A percentile compares a stretch with the other conserved stretches of the same genome.
Conservation (phyloP, 2,888 invertebrate genomes). For the Ectemnius cavifrons region DNA sequence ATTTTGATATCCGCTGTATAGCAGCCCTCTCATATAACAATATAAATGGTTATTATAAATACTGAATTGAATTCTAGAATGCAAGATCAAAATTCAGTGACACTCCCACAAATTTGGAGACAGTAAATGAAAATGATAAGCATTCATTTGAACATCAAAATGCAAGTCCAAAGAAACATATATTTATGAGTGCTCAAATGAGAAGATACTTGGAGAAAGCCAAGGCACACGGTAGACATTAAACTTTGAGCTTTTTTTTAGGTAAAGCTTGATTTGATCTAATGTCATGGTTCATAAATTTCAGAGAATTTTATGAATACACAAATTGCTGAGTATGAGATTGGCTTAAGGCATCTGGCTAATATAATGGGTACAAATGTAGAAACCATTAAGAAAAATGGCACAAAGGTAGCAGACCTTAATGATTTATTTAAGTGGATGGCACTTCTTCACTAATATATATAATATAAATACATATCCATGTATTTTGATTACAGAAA, state of each 20-base stretch:
- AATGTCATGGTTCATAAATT: slow-evolving; percentile 24
- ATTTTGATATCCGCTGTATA: slow-evolving; percentile 13
- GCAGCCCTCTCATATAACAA: background rate
- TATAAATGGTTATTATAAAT: background rate
- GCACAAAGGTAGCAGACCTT: slow-evolving; percentile 85
- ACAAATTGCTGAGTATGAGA: slow-evolving; percentile 89
- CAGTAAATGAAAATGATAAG: background rate
- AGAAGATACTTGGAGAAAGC: slow-evolving; percentile 91
- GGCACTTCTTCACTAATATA: background rate
- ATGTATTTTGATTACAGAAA: slow-evolving; percentile 79
- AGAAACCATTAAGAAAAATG: slow-evolving; percentile 91
- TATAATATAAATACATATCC: slow-evolving; percentile 71
- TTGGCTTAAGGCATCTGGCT: slow-evolving; percentile 96
- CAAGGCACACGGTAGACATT: slow-evolving; percentile 82
- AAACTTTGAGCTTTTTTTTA: background rate
- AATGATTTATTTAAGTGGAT: slow-evolving; percentile 11
- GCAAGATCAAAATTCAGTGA: slow-evolving; percentile 9
- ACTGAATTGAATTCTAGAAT: slow-evolving; percentile 33
- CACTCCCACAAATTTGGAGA: background rate
- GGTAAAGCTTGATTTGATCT: background rate
- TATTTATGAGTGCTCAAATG: slow-evolving; percentile 90
- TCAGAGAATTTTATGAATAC: slow-evolving; percentile 89
- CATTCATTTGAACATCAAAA: background rate
- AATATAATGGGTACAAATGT: slow-evolving; percentile 99
- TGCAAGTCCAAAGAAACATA: slow-evolving; percentile 76